phyloP scores from a whole-genome alignment of 1,140 invertebrate genomes.

The Eumeta japonica region DNA sequence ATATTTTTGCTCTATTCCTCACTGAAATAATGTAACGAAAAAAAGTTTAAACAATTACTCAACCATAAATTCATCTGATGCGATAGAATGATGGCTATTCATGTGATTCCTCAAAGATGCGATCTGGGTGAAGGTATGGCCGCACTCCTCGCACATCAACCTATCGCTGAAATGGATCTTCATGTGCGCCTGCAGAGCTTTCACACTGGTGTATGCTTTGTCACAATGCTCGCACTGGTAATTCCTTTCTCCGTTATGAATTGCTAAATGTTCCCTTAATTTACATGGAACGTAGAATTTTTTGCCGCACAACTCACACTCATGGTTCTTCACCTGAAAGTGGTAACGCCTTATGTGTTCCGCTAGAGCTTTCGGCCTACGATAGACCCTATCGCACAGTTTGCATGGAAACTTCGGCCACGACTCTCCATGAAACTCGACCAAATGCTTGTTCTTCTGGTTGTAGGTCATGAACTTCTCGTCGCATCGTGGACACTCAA shows the following conservation, averaged over 20 bases:
- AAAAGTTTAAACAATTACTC: too few relatives aligned
- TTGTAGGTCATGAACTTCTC: conserved; percentile 49
- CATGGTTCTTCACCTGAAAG: conserved; percentile 43
- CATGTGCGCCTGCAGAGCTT: conserved; percentile 34
- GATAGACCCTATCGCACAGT: conserved; percentile 48
- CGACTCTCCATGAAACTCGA: conserved; percentile 39
- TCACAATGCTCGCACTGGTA: conserved; percentile 57
- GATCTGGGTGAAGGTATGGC: conserved; percentile 27
- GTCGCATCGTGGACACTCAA: conserved; percentile 41
- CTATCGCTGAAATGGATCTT: conserved; percentile 25
- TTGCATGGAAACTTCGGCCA: conserved; percentile 46
- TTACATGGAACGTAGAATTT: conserved; percentile 38
- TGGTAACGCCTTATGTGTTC: conserved; percentile 45
- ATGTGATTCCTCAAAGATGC: conserved; percentile 25
- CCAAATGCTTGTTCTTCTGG: conserved; percentile 44
- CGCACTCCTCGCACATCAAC: conserved; percentile 25
- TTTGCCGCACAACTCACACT: conserved; percentile 48
- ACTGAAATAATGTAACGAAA: too few relatives aligned
- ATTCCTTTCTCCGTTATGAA: conserved; percentile 62
- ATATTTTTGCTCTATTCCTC: conserved; percentile 6
- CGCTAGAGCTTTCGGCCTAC: conserved; percentile 44
- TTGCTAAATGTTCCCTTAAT: conserved; percentile 57
- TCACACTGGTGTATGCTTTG: conserved; percentile 35
- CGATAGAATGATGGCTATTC: conserved; percentile 24
- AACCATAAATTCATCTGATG: too few relatives aligned